A percentile compares a stretch with the other conserved stretches of the same genome.
These are phyloP conservation scores for Anastatus disparis DNA, from an alignment of 1,140 invertebrate species.

Conservation along the genomic window DNA sequence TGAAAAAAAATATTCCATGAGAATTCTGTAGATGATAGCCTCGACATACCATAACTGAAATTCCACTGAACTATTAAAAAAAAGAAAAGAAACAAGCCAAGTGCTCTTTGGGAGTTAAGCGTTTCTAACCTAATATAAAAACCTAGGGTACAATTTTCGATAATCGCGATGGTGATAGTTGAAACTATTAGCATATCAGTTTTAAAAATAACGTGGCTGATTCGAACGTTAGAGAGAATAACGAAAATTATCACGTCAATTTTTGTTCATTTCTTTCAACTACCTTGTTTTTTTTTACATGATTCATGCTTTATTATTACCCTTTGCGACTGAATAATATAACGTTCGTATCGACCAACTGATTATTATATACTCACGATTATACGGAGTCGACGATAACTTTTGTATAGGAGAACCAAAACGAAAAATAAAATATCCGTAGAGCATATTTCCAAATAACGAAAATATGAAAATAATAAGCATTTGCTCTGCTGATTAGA, in stretches of 20 bases:
- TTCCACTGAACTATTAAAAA: no score
- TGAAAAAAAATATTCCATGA: no score
- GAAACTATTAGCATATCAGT: slow-evolving; percentile 60
- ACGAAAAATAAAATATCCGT: neutral
- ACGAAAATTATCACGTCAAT: neutral
- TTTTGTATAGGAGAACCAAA: neutral
- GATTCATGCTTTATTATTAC: neutral
- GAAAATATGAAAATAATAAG: no score
- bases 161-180: slow-evolving; percentile 37
- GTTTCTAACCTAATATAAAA: no score
- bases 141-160: slow-evolving; percentile 35
- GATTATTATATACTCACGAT: neutral
- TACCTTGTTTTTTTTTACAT: slow-evolving; percentile 26
- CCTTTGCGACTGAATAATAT: slow-evolving; percentile 19
- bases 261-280: no score
- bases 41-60: no score
- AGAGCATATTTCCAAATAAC: neutral
- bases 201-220: neutral
- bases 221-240: neutral
- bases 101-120: no score
- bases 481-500: no score
- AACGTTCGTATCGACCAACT: slow-evolving; percentile 1
- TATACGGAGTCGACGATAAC: no score
- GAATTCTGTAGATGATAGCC: no score
- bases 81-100: no score